These are phyloP conservation scores for Cantharis lateralis DNA, from an alignment of 2,888 invertebrate genomes.

Conservation along the genomic window DNA sequence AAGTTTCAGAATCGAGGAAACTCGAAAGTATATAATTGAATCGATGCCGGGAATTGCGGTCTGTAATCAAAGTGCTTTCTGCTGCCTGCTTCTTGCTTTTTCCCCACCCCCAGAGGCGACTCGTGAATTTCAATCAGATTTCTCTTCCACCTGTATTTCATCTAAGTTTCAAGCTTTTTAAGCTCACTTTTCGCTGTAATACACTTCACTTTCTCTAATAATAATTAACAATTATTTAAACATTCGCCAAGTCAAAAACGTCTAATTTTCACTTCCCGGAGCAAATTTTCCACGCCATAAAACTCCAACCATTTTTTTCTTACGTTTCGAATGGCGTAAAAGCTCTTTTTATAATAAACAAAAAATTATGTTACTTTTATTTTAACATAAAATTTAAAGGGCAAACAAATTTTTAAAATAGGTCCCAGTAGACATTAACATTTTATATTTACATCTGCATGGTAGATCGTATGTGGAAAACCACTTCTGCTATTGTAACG, in stretches of 20 bases:
- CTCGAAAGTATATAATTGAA: conserved; percentile 43
- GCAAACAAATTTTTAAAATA: not conserved
- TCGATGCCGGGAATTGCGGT: conserved; percentile 44
- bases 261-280: not conserved
- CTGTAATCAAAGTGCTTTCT: conserved; percentile 44
- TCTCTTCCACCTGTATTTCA: conserved; percentile 5
- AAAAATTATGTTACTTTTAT: not conserved
- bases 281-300: not conserved
- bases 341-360: not conserved
- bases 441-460: not conserved
- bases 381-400: not conserved
- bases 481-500: not conserved
- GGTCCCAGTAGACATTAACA: not conserved
- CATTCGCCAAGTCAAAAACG: not conserved
- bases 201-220: not conserved
- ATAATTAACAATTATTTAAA: not conserved
- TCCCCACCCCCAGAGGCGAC: conserved; percentile 32
- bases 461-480: not conserved
- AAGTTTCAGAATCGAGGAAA: conserved; percentile 40
- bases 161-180: conserved; percentile 2
- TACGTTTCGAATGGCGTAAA: not conserved
- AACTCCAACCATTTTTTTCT: not conserved
- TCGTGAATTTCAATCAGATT: conserved; percentile 40
- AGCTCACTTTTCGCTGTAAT: not conserved
- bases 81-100: conserved; percentile 34